Evolutionary conservation across 2,113 vertebrate species (phyloP).

Genomic region (Tenebrosternarchus preto): DNA sequence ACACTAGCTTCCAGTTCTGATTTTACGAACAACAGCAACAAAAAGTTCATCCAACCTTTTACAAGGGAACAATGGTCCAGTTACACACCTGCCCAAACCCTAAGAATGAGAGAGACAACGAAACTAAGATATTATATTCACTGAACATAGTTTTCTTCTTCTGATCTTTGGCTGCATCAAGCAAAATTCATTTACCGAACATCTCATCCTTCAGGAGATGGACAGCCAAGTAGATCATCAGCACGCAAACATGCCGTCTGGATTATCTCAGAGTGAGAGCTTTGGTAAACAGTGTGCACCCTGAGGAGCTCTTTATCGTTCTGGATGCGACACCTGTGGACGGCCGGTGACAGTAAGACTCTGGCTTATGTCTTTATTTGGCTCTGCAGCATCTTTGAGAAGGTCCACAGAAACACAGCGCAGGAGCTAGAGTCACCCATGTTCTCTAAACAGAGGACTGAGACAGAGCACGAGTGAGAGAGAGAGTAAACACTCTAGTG

Average conservation of each 20-base stretch:
- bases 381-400: conserved; percentile 56
- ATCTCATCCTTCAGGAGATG: not conserved
- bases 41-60: not conserved
- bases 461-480: not conserved
- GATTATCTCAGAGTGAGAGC: conserved; percentile 63
- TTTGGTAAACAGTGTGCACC: conserved; percentile 68
- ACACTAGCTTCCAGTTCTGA: not conserved
- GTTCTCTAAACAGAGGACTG: conserved; percentile 64
- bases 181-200: not conserved
- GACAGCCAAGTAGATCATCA: conserved; percentile 50
- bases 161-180: not conserved
- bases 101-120: not conserved
- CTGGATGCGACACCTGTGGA: conserved; percentile 63
- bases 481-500: not conserved
- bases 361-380: conserved; percentile 75
- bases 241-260: conserved; percentile 66
- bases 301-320: conserved; percentile 62
- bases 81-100: not conserved
- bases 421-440: conserved; percentile 59
- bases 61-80: not conserved
- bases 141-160: not conserved
- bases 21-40: not conserved
- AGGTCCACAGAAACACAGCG: conserved; percentile 42
- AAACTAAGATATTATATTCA: too few species aligned
- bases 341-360: conserved; percentile 65